Evolutionary conservation across 2,113 vertebrate genomes (phyloP).

Genomic region (Thamnophis sirtalis): DNA sequence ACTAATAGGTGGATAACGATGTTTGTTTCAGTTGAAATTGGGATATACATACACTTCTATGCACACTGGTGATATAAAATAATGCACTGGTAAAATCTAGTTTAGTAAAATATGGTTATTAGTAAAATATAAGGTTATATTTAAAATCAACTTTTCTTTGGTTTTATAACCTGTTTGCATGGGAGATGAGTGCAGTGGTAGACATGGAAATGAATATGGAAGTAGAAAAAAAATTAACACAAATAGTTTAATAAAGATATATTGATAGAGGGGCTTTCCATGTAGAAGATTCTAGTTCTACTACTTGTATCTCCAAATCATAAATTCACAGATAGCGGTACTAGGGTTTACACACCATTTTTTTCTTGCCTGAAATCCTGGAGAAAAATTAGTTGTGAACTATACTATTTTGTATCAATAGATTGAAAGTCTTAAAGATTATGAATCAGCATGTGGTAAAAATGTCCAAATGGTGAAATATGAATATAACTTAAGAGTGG

Average conservation of each 20-base stretch:
- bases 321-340: neutral
- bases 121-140: slow-evolving; percentile 21
- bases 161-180: slow-evolving; percentile 7
- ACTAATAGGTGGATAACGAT: slow-evolving; percentile 1
- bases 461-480: neutral
- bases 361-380: neutral
- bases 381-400: neutral
- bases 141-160: slow-evolving; percentile 28
- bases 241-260: neutral
- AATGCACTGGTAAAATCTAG: slow-evolving; percentile 33
- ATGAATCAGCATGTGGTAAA: neutral
- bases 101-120: slow-evolving; percentile 23
- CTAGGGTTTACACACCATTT: neutral
- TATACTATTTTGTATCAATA: neutral
- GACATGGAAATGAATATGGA: slow-evolving; percentile 9
- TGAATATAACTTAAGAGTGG: neutral
- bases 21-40: slow-evolving; percentile 10
- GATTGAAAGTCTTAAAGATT: neutral
- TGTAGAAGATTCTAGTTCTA: neutral
- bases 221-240: neutral
- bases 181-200: slow-evolving; percentile 7
- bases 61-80: neutral
- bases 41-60: neutral
- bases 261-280: neutral
- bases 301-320: neutral